Evolutionary conservation across 2,113 vertebrate species (phyloP).

Genomic region (Mellivora capensis): DNA sequence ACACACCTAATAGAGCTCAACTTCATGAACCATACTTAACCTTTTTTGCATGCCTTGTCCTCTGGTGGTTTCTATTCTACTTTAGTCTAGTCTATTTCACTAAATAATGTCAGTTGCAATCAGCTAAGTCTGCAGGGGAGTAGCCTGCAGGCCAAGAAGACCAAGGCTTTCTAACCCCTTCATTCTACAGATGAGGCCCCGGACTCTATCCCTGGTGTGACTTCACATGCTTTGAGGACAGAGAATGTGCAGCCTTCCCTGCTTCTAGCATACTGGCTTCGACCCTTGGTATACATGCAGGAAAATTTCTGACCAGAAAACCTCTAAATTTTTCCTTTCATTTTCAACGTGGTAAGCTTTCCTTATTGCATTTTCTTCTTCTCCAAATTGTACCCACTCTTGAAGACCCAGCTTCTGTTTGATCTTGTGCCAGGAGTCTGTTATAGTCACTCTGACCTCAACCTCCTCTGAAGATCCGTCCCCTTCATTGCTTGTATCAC

Average conservation of each 20-base stretch:
- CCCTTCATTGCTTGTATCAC: background rate
- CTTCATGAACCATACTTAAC: too few relatives aligned
- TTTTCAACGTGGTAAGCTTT: background rate
- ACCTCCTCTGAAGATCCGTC: background rate
- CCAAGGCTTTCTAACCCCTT: too few relatives aligned
- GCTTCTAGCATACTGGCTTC: background rate
- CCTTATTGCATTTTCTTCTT: background rate
- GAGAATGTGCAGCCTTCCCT: background rate
- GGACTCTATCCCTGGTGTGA: background rate
- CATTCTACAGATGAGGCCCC: background rate
- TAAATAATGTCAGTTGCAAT: background rate
- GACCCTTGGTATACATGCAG: background rate
- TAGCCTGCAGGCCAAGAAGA: background rate
- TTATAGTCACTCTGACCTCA: background rate
- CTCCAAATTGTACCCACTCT: background rate
- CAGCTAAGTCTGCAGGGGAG: too few relatives aligned
- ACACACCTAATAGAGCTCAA: background rate
- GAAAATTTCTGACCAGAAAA: background rate
- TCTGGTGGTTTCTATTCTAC: background rate
- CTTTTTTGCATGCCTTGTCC: fast-evolving
- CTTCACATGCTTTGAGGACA: background rate
- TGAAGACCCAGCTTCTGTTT: background rate
- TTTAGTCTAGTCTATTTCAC: background rate
- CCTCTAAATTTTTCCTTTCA: background rate
- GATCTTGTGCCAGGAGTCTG: background rate